Evolutionary conservation across 2,888 invertebrate genomes (phyloP).

Genomic region (Euspilapteryx auroguttella): DNA sequence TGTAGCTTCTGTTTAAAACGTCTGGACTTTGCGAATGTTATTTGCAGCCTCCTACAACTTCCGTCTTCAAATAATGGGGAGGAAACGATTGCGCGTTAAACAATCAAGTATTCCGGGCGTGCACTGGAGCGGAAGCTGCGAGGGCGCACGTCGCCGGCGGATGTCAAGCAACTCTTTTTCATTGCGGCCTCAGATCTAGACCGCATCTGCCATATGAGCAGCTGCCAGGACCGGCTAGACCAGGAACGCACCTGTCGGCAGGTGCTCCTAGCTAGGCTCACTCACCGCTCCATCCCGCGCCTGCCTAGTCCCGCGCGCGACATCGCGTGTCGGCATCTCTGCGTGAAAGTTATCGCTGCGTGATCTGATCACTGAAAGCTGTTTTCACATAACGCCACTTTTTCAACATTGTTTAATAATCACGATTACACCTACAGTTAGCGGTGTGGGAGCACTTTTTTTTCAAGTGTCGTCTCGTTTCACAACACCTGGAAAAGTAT

Average conservation of each 20-base stretch:
- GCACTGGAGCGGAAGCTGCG: conserved; percentile 38
- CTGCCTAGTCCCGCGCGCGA: not conserved
- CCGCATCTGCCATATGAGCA: conserved; percentile 50
- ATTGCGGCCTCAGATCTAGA: conserved; percentile 51
- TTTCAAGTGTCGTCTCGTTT: conserved; percentile 19
- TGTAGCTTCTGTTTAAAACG: too few species aligned
- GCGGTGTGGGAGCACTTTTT: conserved; percentile 48
- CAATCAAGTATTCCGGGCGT: conserved; percentile 47
- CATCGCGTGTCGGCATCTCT: conserved; percentile 21
- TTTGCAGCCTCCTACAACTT: too few species aligned
- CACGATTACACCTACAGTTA: conserved; percentile 37
- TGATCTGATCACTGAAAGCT: too few species aligned
- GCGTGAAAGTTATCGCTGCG: conserved; percentile 36
- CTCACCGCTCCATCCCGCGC: too few species aligned
- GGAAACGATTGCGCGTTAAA: conserved; percentile 48
- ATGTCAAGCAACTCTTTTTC: conserved; percentile 50
- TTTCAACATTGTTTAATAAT: conserved; percentile 13
- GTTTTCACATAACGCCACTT: too few species aligned
- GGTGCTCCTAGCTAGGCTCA: too few species aligned
- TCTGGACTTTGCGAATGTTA: too few species aligned
- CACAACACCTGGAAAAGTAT: conserved; percentile 49
- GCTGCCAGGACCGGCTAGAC: conserved; percentile 22
- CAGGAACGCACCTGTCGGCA: conserved; percentile 40
- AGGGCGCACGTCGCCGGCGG: conserved; percentile 24
- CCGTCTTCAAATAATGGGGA: conserved; percentile 37